phyloP scores from a whole-genome alignment of 2,797 vertebrate species.

The Melanotaenia nigrans region DNA sequence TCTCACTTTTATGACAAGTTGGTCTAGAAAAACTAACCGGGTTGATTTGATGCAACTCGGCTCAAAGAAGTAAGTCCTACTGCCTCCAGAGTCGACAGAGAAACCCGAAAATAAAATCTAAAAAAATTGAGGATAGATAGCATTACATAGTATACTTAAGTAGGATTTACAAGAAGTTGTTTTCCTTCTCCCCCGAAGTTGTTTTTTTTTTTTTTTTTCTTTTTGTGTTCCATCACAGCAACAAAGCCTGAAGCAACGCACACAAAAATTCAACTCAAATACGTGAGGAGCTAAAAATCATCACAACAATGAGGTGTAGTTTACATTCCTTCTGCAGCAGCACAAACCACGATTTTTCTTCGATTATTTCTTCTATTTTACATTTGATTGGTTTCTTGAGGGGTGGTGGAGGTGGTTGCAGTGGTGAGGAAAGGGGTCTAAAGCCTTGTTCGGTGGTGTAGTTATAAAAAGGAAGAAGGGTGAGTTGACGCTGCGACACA shows the following conservation, averaged over 20 bases:
- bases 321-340: constrained; percentile 81
- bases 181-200: constrained; percentile 36
- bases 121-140: constrained; percentile 63
- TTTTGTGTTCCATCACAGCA: constrained; percentile 57
- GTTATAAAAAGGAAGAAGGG: constrained; percentile 76
- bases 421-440: constrained; percentile 58
- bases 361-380: constrained; percentile 63
- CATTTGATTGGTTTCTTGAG: constrained; percentile 69
- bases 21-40: constrained; percentile 43
- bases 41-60: constrained; percentile 53
- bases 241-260: constrained; percentile 66
- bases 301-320: constrained; percentile 75
- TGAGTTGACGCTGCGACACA: constrained; percentile 71
- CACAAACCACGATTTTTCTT: constrained; percentile 55
- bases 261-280: constrained; percentile 66
- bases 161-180: constrained; percentile 67
- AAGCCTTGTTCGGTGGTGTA: constrained; percentile 81
- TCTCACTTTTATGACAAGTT: constrained; percentile 25
- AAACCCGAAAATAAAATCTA: constrained; percentile 21
- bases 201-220: constrained; percentile 40
- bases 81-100: constrained; percentile 45
- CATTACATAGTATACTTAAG: constrained; percentile 69
- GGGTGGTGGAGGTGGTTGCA: constrained; percentile 28
- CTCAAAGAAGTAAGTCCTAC: constrained; percentile 50
- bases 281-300: constrained; percentile 75